These are phyloP conservation scores for Griposia aprilina DNA, from an alignment of 2,888 invertebrate species.

Conservation along the genomic window DNA sequence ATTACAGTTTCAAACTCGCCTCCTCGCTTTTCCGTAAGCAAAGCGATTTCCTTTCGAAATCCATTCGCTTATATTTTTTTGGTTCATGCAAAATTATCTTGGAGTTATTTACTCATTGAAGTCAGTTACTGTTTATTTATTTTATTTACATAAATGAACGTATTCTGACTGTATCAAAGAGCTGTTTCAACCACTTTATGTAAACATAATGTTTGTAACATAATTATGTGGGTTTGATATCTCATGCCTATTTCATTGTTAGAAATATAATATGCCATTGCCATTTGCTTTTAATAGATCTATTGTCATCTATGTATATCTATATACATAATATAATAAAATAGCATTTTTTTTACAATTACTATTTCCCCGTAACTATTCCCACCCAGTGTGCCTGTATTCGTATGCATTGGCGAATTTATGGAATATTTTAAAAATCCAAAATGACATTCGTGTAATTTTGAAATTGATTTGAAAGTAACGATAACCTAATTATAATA, in stretches of 20 bases:
- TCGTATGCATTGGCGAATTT: neutral
- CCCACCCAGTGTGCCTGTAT: no score
- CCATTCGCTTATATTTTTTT: conserved; percentile 41
- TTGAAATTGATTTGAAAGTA: neutral
- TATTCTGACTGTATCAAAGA: conserved; percentile 2
- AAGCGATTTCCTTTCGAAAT: conserved; percentile 42
- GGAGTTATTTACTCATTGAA: conserved; percentile 18
- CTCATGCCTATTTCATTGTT: neutral
- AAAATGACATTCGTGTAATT: neutral
- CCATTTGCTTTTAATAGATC: neutral
- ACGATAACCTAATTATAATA: neutral
- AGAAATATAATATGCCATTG: neutral
- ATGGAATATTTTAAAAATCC: neutral
- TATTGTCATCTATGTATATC: no score
- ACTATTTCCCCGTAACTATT: no score
- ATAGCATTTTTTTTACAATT: no score
- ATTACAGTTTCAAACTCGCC: conserved; percentile 46
- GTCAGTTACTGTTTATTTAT: neutral
- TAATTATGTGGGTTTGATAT: neutral
- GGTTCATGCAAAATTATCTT: conserved; percentile 8
- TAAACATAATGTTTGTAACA: neutral
- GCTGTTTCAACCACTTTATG: neutral
- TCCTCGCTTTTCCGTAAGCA: conserved; percentile 31
- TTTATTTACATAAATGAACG: neutral
- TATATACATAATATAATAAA: no score